Evolutionary conservation across 2,888 invertebrate genomes (phyloP).

Genomic region (Helleia helle): DNA sequence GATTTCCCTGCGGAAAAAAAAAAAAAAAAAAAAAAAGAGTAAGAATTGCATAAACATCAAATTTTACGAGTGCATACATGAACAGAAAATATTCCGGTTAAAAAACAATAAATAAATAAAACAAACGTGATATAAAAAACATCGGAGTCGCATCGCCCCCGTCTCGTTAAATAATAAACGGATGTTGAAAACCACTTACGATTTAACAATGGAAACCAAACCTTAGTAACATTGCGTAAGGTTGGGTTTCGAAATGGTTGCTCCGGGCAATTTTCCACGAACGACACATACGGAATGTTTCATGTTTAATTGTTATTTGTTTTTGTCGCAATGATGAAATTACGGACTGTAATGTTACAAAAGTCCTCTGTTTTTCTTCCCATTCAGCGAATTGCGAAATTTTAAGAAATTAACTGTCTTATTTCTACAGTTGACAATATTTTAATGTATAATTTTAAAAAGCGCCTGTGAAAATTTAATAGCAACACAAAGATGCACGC

Average conservation of each 20-base stretch:
- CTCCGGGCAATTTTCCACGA: conserved; percentile 13
- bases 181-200: conserved; percentile 10
- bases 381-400: neutral
- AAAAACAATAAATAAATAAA: no score
- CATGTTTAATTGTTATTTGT: conserved; percentile 24
- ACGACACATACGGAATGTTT: conserved; percentile 22
- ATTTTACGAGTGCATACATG: no score
- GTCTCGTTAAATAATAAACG: conserved; percentile 2
- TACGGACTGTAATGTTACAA: conserved; percentile 14
- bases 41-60: no score
- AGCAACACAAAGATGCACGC: neutral
- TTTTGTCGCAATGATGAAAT: conserved; percentile 20
- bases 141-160: conserved; percentile 7
- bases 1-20: no score
- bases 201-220: neutral
- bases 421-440: neutral
- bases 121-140: no score
- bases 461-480: neutral
- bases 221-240: conserved; percentile 17
- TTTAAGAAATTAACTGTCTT: neutral
- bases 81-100: no score
- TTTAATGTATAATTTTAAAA: neutral
- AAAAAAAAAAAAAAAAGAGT: no score
- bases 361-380: conserved; percentile 7
- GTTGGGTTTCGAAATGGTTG: conserved; percentile 12